Conservation (phyloP, 2,888 invertebrate species). For the Mylabris sibirica region DNA sequence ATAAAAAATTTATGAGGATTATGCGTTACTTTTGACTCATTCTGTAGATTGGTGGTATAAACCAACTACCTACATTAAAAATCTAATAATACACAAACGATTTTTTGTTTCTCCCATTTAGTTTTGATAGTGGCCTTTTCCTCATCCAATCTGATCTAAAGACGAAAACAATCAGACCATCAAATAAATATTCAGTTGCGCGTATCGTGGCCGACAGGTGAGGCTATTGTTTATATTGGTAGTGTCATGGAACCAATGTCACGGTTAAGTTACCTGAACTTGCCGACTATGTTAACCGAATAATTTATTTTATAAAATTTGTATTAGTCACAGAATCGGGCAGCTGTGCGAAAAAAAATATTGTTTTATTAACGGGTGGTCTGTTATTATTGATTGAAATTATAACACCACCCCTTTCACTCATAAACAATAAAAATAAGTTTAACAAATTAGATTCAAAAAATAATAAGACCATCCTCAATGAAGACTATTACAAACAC, state of each 20-base stretch:
- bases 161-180: constrained; percentile 32
- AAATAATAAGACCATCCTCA: background rate
- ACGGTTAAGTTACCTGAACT: constrained; percentile 36
- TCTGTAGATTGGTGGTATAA: background rate
- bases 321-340: constrained; percentile 30
- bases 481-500: background rate
- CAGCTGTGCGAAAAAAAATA: background rate
- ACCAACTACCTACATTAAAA: constrained; percentile 10
- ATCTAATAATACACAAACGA: background rate
- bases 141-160: constrained; percentile 22
- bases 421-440: background rate
- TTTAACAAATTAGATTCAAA: background rate
- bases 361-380: constrained; percentile 10
- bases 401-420: background rate
- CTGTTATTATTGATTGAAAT: constrained; percentile 11
- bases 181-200: constrained; percentile 37
- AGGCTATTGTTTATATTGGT: constrained; percentile 35
- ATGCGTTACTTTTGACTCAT: no score
- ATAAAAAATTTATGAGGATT: no score
- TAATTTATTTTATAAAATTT: constrained; percentile 33
- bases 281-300: constrained; percentile 29
- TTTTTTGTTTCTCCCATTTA: constrained; percentile 21
- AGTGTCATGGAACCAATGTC: constrained; percentile 39
- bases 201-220: constrained; percentile 38
- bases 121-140: constrained; percentile 23